A percentile compares a stretch with the other conserved stretches of the same genome.
Conservation (phyloP, 1,140 invertebrate genomes). For the Drosophila mayri region DNA sequence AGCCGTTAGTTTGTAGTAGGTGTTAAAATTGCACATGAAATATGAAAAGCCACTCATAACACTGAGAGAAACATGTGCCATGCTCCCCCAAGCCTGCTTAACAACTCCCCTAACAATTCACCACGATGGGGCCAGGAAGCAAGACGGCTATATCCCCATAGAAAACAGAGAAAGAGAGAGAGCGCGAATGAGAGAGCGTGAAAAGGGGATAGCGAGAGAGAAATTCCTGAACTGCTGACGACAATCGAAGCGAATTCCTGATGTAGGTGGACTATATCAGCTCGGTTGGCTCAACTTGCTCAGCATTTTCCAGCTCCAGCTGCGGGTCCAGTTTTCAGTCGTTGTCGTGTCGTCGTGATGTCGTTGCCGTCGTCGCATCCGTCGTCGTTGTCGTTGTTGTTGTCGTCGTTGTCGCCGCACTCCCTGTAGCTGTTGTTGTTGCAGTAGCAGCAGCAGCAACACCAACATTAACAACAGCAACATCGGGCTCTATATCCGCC, state of each 20-base stretch:
- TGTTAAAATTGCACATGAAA: constrained; percentile 81
- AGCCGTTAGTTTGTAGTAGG: constrained; percentile 73
- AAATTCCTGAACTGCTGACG: constrained; percentile 60
- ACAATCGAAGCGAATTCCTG: constrained; percentile 50
- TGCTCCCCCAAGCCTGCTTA: constrained; percentile 47
- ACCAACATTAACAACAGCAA: constrained; percentile 33
- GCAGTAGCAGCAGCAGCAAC: constrained; percentile 34
- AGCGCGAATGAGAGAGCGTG: not conserved
- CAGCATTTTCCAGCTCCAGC: constrained; percentile 51
- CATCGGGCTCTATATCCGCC: constrained; percentile 28
- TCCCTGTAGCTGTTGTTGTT: constrained; percentile 47
- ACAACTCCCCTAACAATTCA: constrained; percentile 56
- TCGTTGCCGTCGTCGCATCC: constrained; percentile 82
- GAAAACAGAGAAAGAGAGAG: not conserved
- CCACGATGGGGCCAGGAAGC: constrained; percentile 27
- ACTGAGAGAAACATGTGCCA: constrained; percentile 31
- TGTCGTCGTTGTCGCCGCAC: constrained; percentile 54
- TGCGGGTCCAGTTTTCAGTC: constrained; percentile 73
- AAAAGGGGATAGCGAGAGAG: constrained; percentile 25
- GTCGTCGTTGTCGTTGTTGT: constrained; percentile 72
- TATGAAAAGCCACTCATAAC: constrained; percentile 75
- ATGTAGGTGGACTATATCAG: constrained; percentile 60
- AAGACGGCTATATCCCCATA: not conserved
- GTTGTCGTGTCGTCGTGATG: constrained; percentile 84
- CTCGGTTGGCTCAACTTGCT: constrained; percentile 35